These are phyloP conservation scores for Plumapathes pennacea DNA, from an alignment of 92 coral and sea anemone species.

Conservation along the genomic window DNA sequence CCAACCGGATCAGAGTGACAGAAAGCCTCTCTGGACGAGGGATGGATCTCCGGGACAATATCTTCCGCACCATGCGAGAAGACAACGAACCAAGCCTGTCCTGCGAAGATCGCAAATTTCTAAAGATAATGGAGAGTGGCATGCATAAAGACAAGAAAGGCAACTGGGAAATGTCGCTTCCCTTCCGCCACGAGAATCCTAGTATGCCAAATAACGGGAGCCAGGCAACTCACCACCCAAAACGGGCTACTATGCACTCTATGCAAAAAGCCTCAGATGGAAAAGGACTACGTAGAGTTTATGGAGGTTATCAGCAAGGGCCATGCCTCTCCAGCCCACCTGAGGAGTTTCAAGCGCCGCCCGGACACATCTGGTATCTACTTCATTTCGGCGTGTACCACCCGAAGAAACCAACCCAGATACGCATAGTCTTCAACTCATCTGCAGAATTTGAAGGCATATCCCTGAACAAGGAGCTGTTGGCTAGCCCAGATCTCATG, in stretches of 20 bases:
- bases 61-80: constrained; percentile 15
- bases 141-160: constrained; percentile 9
- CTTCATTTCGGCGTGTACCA: no score
- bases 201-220: constrained; percentile 10
- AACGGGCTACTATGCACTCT: not conserved
- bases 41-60: constrained; percentile 4
- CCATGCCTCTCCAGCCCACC: no score
- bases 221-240: not conserved
- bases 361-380: no score
- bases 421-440: no score
- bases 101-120: constrained; percentile 20
- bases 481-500: no score
- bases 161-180: constrained; percentile 29
- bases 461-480: no score
- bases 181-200: constrained; percentile 13
- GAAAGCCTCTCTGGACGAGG: constrained; percentile 4
- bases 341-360: no score
- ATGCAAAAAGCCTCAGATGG: no score
- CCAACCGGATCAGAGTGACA: constrained; percentile 10
- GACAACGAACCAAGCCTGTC: constrained; percentile 31
- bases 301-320: not conserved
- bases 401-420: no score
- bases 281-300: no score
- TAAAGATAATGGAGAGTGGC: constrained; percentile 5
- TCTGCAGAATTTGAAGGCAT: no score